A percentile compares a stretch with the other conserved stretches of the same genome.
phyloP scores from a whole-genome alignment of 2,797 vertebrate genomes.

The Catharus ustulatus region DNA sequence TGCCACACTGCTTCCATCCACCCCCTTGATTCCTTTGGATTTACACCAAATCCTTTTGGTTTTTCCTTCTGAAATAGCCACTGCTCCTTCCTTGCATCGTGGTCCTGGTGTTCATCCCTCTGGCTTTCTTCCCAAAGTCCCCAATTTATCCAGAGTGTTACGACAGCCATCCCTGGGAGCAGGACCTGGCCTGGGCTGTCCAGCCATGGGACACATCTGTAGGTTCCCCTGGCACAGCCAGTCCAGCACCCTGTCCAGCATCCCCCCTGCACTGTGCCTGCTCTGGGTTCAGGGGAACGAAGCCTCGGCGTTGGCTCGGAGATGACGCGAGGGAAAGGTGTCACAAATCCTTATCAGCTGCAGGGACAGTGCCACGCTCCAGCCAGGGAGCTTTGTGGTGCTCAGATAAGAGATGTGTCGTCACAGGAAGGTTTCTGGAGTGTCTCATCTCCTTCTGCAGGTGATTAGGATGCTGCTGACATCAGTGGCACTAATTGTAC shows the following conservation, averaged over 20 bases:
- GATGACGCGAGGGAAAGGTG: not conserved
- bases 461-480: constrained; percentile 28
- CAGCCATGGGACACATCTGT: fast-evolving
- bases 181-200: not conserved
- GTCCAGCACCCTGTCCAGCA: not conserved
- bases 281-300: not conserved
- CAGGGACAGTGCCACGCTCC: not conserved
- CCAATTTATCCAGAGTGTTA: not conserved
- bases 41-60: not conserved
- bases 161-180: not conserved
- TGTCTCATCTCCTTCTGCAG: not conserved
- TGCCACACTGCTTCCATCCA: not conserved
- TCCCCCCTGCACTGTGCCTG: not conserved
- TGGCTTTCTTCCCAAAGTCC: not conserved
- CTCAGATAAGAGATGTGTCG: constrained; percentile 15
- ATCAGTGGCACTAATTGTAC: not conserved
- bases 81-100: not conserved
- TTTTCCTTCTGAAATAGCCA: not conserved
- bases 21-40: not conserved
- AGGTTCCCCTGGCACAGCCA: not conserved
- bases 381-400: not conserved
- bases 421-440: not conserved
- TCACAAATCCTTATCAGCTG: not conserved
- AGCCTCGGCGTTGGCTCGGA: not conserved
- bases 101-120: fast-evolving